Evolutionary conservation across 92 coral and sea anemone species (phyloP).

Genomic region (Epizoanthus rinbou): DNA sequence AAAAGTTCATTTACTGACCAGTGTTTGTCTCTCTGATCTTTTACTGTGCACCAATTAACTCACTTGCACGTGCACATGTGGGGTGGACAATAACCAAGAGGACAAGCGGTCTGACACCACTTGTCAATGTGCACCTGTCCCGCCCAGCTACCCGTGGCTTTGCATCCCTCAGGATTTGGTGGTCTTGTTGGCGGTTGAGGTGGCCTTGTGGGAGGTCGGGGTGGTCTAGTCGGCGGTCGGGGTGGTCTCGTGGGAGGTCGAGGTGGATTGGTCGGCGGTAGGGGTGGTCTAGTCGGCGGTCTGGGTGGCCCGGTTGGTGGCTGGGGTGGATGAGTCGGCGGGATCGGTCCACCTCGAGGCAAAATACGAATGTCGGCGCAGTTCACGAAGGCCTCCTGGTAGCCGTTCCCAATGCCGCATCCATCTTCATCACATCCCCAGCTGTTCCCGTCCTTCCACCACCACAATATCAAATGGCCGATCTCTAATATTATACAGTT

Average conservation of each 20-base stretch:
- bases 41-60: not conserved
- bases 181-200: not conserved
- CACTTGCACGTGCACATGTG: constrained; percentile 17
- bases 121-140: not conserved
- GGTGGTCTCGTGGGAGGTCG: not conserved
- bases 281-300: not conserved
- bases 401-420: too few relatives aligned
- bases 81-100: constrained; percentile 5
- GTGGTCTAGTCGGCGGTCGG: not conserved
- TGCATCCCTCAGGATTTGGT: constrained; percentile 12
- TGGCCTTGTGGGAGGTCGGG: not conserved
- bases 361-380: too few relatives aligned
- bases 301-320: not conserved
- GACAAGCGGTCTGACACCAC: not conserved
- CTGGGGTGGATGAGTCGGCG: too few relatives aligned
- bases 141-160: constrained; percentile 4
- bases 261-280: not conserved
- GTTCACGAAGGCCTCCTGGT: too few relatives aligned
- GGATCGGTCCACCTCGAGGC: too few relatives aligned
- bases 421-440: too few relatives aligned
- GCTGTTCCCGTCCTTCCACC: too few relatives aligned
- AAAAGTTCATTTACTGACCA: too few relatives aligned
- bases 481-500: too few relatives aligned
- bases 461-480: too few relatives aligned
- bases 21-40: not conserved